phyloP scores from a whole-genome alignment of 2,888 invertebrate genomes.

The Fragum whitleyi region DNA sequence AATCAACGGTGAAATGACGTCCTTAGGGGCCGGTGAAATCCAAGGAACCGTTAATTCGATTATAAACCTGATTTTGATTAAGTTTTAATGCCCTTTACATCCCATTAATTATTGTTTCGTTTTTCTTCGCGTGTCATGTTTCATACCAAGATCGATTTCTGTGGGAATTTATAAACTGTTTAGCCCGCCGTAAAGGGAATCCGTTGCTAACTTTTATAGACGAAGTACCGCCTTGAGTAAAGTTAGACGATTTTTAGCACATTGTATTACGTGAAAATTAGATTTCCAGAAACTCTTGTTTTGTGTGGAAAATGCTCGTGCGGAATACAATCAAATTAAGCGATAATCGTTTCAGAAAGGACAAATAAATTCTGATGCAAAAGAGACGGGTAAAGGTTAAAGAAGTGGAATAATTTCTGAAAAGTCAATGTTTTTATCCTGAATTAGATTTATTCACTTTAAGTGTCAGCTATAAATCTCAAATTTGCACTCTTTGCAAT shows the following conservation, averaged over 20 bases:
- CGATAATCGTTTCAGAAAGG: slow-evolving; percentile 20
- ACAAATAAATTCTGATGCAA: slow-evolving; percentile 26
- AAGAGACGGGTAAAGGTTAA: background rate
- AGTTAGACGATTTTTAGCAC: slow-evolving; percentile 33
- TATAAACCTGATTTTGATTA: slow-evolving; percentile 47
- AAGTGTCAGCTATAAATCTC: background rate
- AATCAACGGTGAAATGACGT: slow-evolving; percentile 40
- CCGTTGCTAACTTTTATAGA: slow-evolving; percentile 42
- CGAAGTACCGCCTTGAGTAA: slow-evolving; percentile 40
- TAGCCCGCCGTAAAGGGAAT: slow-evolving; percentile 49
- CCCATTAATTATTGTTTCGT: slow-evolving; percentile 58
- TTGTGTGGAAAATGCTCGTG: slow-evolving; percentile 27
- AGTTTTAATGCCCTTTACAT: slow-evolving; percentile 56
- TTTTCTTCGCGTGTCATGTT: slow-evolving; percentile 52
- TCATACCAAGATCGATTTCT: slow-evolving; percentile 41
- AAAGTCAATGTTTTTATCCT: background rate
- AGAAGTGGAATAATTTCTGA: background rate
- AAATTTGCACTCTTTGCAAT: background rate
- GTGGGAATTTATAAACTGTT: slow-evolving; percentile 60
- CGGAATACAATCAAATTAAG: slow-evolving; percentile 24
- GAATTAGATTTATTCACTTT: background rate
- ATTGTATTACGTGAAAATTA: slow-evolving; percentile 30
- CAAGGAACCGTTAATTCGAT: slow-evolving; percentile 46
- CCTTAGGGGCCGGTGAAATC: slow-evolving; percentile 39
- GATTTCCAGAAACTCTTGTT: slow-evolving; percentile 34